A percentile compares a stretch with the other conserved stretches of the same genome.
phyloP scores from a whole-genome alignment of 2,888 invertebrate genomes.

The Nephrotoma flavescens region DNA sequence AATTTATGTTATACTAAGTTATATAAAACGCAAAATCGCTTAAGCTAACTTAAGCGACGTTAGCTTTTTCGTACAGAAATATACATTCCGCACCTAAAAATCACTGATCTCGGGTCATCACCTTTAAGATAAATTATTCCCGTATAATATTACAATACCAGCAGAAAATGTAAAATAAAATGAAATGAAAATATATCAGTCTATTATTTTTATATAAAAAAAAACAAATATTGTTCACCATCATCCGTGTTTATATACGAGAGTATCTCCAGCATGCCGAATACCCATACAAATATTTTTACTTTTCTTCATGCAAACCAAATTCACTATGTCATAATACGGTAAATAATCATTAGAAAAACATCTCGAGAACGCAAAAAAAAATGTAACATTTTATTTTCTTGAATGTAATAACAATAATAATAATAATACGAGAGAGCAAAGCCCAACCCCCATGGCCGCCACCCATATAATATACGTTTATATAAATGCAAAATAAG shows the following conservation, averaged over 20 bases:
- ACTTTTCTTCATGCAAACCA: not conserved
- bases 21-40: too few species aligned
- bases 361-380: not conserved
- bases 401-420: not conserved
- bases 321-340: not conserved
- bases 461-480: not conserved
- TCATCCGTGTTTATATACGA: not conserved
- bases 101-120: not conserved
- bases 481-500: not conserved
- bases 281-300: not conserved
- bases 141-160: not conserved
- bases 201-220: not conserved
- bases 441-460: not conserved
- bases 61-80: too few species aligned
- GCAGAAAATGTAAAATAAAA: not conserved
- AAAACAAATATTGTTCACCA: not conserved
- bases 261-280: not conserved
- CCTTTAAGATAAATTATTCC: not conserved
- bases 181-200: not conserved
- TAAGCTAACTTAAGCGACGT: too few species aligned
- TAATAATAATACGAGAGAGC: not conserved
- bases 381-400: not conserved
- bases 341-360: not conserved
- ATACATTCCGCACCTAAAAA: too few species aligned
- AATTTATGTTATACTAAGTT: too few species aligned